phyloP scores from a whole-genome alignment of 2,888 invertebrate genomes.

The Stenolophus ochropezus region DNA sequence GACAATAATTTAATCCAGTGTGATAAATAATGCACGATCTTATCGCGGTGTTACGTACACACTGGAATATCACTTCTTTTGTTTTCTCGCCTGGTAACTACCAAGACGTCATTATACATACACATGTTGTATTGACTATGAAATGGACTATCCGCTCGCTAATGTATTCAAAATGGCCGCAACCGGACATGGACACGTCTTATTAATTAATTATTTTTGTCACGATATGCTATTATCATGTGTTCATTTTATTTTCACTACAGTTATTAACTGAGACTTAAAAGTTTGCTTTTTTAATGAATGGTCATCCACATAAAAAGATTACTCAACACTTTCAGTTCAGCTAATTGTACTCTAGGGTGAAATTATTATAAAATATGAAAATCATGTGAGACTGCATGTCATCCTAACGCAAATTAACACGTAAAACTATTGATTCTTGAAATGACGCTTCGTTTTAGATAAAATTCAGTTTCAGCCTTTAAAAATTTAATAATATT shows the following conservation, averaged over 20 bases:
- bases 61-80: slow-evolving; percentile 39
- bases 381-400: no score
- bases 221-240: slow-evolving; percentile 39
- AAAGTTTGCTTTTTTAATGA: not conserved
- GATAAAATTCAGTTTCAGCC: no score
- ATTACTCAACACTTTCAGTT: not conserved
- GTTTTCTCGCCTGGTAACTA: not conserved
- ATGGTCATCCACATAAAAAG: not conserved
- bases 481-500: no score
- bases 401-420: no score
- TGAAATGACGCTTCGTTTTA: no score
- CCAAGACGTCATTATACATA: slow-evolving; percentile 41
- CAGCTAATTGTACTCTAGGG: not conserved
- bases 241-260: slow-evolving; percentile 33
- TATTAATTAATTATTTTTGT: slow-evolving; percentile 54
- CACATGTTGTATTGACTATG: slow-evolving; percentile 33
- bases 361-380: not conserved
- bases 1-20: slow-evolving; percentile 56
- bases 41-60: slow-evolving; percentile 46
- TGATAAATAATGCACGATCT: slow-evolving; percentile 55
- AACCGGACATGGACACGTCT: slow-evolving; percentile 35
- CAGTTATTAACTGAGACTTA: slow-evolving; percentile 15
- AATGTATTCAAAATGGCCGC: slow-evolving; percentile 54
- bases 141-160: slow-evolving; percentile 10
- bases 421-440: no score